Conservation (phyloP, 2,113 vertebrate genomes). For the Antechinus stuartii region DNA sequence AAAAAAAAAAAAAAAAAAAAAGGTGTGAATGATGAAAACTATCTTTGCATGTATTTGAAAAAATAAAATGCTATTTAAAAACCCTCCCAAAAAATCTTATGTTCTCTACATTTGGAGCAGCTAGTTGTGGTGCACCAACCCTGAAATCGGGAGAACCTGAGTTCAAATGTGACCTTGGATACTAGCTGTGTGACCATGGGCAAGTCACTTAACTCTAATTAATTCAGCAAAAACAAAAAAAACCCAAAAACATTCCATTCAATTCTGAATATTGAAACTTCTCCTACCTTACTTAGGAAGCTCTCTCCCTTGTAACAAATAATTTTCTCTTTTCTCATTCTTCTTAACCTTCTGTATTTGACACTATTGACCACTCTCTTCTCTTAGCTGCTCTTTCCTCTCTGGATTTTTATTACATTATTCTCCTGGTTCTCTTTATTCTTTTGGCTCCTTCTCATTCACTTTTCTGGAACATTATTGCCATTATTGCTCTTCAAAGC, state of each 20-base stretch:
- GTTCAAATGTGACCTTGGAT: too few relatives aligned
- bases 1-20: too few relatives aligned
- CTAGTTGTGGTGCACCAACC: too few relatives aligned
- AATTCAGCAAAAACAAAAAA: too few relatives aligned
- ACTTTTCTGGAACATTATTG: not conserved
- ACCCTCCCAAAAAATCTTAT: too few relatives aligned
- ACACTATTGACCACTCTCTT: not conserved
- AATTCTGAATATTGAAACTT: not conserved
- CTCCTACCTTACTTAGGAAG: not conserved
- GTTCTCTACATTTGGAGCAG: too few relatives aligned
- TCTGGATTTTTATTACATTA: not conserved
- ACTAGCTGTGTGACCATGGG: too few relatives aligned
- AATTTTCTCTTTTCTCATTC: not conserved
- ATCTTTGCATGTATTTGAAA: too few relatives aligned
- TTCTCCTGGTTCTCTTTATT: not conserved
- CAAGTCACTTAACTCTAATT: too few relatives aligned
- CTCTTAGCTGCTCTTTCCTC: not conserved
- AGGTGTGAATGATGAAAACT: too few relatives aligned
- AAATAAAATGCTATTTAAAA: too few relatives aligned
- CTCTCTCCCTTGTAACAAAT: not conserved
- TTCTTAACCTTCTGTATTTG: not conserved
- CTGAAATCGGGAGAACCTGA: too few relatives aligned
- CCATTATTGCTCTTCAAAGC: not conserved
- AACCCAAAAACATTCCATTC: not conserved
- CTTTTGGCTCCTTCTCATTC: not conserved